phyloP scores from a whole-genome alignment of 2,888 invertebrate species.

The Callosobruchus maculatus region DNA sequence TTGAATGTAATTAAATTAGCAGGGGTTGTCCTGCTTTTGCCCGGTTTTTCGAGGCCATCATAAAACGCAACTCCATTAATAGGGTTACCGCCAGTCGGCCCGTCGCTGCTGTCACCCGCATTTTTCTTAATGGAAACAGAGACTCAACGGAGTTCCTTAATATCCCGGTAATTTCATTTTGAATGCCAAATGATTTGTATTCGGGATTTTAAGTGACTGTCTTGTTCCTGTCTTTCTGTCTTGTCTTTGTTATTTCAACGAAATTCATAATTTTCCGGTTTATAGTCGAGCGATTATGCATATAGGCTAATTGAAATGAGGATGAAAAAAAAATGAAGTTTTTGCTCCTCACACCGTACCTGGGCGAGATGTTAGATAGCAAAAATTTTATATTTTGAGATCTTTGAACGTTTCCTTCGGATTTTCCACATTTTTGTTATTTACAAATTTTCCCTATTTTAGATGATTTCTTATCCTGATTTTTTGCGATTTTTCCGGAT shows the following conservation, averaged over 20 bases:
- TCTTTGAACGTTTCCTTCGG: no score
- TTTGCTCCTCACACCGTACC: no score
- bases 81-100: no score
- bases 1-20: background rate
- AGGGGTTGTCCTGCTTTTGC: background rate
- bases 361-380: no score
- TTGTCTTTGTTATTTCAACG: background rate
- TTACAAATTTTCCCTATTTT: no score
- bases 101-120: background rate
- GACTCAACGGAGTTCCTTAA: background rate
- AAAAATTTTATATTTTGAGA: no score
- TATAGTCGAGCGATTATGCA: background rate
- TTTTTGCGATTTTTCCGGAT: no score
- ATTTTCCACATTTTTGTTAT: no score
- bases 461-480: no score
- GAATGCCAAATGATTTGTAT: background rate
- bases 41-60: background rate
- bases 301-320: no score
- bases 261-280: background rate
- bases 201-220: background rate
- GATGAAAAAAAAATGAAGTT: no score
- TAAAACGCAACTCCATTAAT: background rate
- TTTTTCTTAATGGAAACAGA: background rate
- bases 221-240: background rate
- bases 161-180: background rate